Percentiles rank a stretch among this genome's conserved stretches.
Evolutionary conservation across 2,113 vertebrate genomes (phyloP).

Genomic region (Holacanthus passer): DNA sequence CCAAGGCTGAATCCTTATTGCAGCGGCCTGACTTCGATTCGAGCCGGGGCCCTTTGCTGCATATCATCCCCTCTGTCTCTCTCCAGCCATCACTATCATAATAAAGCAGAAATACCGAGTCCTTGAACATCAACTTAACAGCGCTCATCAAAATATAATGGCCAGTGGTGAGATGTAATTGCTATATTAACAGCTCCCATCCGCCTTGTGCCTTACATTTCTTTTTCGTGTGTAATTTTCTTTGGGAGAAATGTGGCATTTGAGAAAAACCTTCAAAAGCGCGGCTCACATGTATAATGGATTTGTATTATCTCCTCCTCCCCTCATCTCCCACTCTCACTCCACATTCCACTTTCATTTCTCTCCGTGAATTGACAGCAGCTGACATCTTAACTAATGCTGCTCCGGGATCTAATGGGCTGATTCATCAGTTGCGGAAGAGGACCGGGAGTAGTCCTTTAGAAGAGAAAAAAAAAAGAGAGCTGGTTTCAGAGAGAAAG

Average conservation of each 20-base stretch:
- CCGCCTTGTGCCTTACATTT: not conserved
- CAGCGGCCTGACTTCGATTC: too few relatives aligned
- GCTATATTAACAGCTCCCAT: not conserved
- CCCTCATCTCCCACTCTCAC: slow-evolving; percentile 11
- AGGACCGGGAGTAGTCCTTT: slow-evolving; percentile 5
- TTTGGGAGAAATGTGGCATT: not conserved
- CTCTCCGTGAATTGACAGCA: slow-evolving; percentile 45
- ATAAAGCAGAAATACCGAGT: not conserved
- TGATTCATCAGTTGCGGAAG: slow-evolving; percentile 63
- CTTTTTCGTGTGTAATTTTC: not conserved
- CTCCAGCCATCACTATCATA: too few relatives aligned
- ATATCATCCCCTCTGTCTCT: too few relatives aligned
- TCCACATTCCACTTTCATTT: slow-evolving; percentile 31
- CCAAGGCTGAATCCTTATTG: too few relatives aligned
- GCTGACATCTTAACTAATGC: slow-evolving; percentile 54
- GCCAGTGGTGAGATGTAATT: not conserved
- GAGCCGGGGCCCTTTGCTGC: too few relatives aligned
- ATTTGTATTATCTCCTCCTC: slow-evolving; percentile 1
- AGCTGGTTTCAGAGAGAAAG: slow-evolving; percentile 19
- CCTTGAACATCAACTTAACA: not conserved
- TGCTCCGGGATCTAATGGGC: slow-evolving; percentile 46
- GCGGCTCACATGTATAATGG: slow-evolving; percentile 1
- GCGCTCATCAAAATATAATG: not conserved
- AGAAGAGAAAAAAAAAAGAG: not conserved
- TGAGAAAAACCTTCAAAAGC: slow-evolving; percentile 9